Percentiles rank a stretch among this genome's conserved stretches.
Evolutionary conservation across 2,797 vertebrate species (phyloP).

Genomic region (Enteromius unitaeniatus): DNA sequence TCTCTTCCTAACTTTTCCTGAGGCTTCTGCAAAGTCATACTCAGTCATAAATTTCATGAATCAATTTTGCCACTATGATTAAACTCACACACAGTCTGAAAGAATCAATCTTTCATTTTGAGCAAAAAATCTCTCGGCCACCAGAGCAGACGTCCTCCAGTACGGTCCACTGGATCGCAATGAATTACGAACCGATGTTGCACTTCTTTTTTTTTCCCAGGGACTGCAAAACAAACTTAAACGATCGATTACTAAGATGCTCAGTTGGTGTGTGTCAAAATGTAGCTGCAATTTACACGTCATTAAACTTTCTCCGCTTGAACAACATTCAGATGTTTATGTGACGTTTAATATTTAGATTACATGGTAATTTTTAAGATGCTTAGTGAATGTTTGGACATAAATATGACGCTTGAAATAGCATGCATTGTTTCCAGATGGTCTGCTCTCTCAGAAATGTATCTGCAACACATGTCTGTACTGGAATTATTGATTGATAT

Average conservation of each 20-base stretch:
- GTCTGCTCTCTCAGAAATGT: background rate
- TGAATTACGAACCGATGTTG: constrained; percentile 18
- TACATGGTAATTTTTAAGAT: background rate
- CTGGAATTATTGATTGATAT: background rate
- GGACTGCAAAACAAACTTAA: constrained; percentile 1
- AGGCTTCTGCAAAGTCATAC: constrained; percentile 40
- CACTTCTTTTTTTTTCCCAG: background rate
- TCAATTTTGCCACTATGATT: constrained; percentile 51
- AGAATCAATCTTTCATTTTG: constrained; percentile 50
- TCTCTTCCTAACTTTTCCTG: constrained; percentile 31
- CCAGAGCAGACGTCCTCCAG: constrained; percentile 1
- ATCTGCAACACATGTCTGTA: background rate
- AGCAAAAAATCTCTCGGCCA: constrained; percentile 30
- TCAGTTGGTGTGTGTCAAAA: background rate
- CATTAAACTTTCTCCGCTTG: background rate
- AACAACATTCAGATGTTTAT: background rate
- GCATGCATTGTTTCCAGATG: background rate
- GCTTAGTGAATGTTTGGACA: background rate
- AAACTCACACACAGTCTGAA: constrained; percentile 46
- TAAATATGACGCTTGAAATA: background rate
- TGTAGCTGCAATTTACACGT: background rate
- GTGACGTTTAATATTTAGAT: constrained; percentile 12
- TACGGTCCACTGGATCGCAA: constrained; percentile 19
- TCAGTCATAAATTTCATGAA: constrained; percentile 48
- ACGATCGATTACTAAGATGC: background rate